Evolutionary conservation across 1,140 invertebrate species (phyloP), one percentile per base, ranked within the genome.

Genomic region (Atta colombica): DNA sequence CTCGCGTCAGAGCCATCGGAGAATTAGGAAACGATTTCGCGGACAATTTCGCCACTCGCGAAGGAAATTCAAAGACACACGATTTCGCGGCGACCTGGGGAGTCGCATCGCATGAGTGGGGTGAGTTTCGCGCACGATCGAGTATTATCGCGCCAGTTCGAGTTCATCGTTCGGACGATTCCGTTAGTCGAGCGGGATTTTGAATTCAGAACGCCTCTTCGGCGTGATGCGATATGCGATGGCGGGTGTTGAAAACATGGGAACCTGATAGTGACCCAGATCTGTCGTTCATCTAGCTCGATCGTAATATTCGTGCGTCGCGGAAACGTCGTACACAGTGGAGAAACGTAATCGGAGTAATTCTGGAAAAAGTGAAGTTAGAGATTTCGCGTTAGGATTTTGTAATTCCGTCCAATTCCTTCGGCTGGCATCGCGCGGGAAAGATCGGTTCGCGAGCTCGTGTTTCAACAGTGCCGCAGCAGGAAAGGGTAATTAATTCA

Each of bases 121-220:
- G 7, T 14, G 8, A 31, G 18, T n/a, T 5, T 14, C 21, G 25
- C 8, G 10, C 5, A 0, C 6, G 16, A 51, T 12, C 18, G 12
- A 8, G 8, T 5, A 45, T 21, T n/a, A 31, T 77, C 75, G 39
- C 21, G 18, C 39, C 5, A 5, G 14, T 3, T 35, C 21, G 74
- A 5, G 4, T 7, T 49, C 21, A 6, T 68, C 10, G 14, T 3
- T 31, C 61, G 63, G 14, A 25, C 35, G 7, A 12, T 68, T 80
- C 45, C 39, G 63, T 80, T 80, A 8, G 18, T 61, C 31, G 55
- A n/a, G 18, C 45, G 45, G 25, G 61, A 35, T 80, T 69, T 80
- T 68, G 45, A 80, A 68, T 68, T 53, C 8, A 21, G 35, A 3
- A 60, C n/a, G n/a, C 68, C 7, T 51, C 14, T 16, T 51, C 10